Percentiles rank a stretch among this genome's conserved stretches.
phyloP scores from a whole-genome alignment of 1,140 invertebrate genomes.

The Plutomurus gul region DNA sequence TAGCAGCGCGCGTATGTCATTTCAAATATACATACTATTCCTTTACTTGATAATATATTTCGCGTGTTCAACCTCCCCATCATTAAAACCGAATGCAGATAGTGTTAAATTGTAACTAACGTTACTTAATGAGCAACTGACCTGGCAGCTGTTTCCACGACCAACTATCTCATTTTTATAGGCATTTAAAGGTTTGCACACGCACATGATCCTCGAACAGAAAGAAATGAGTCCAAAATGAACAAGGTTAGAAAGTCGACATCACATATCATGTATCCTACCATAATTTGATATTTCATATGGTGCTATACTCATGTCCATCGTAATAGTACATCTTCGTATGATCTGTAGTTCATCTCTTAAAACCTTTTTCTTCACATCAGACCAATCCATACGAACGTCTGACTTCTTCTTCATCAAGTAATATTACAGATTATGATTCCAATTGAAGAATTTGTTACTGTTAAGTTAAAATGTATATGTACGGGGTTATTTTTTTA shows the following conservation, averaged over 20 bases:
- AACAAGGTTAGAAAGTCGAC: conserved; percentile 23
- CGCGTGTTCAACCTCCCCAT: no score
- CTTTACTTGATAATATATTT: neutral
- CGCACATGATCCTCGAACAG: conserved; percentile 10
- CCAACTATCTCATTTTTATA: neutral
- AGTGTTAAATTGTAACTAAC: neutral
- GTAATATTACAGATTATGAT: conserved; percentile 13
- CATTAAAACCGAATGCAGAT: no score
- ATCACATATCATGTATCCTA: conserved; percentile 9
- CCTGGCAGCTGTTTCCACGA: neutral
- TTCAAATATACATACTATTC: neutral
- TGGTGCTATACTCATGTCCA: neutral
- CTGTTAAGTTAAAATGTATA: no score
- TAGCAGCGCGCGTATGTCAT: conserved; percentile 27
- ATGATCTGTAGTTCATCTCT: conserved; percentile 19
- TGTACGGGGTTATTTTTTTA: neutral
- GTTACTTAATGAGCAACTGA: neutral
- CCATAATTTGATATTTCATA: conserved; percentile 13
- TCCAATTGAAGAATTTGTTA: neutral
- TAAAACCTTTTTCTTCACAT: neutral
- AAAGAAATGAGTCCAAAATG: conserved; percentile 15
- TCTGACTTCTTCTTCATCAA: conserved; percentile 11
- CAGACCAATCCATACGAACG: neutral
- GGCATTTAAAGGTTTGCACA: conserved; percentile 10
- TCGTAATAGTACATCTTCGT: neutral